Conservation (phyloP, 2,113 vertebrate species). For the Grantiella picta region DNA sequence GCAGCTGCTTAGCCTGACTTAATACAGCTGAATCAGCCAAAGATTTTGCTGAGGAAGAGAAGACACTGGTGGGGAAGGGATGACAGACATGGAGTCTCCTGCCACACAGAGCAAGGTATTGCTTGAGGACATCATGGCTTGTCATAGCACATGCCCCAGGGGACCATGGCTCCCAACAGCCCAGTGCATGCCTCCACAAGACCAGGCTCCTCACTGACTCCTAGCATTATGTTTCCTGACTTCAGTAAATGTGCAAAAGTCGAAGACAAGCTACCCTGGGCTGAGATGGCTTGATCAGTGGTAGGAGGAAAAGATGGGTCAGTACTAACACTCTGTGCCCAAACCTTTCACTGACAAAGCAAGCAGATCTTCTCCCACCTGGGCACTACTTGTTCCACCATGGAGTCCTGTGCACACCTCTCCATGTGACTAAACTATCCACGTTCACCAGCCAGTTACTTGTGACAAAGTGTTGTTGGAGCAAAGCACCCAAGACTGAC, state of each 20-base stretch:
- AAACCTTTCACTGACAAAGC: too few relatives aligned
- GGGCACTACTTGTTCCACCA: too few relatives aligned
- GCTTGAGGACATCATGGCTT: background rate
- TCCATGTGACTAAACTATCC: background rate
- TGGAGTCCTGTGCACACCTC: background rate
- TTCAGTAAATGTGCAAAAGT: background rate
- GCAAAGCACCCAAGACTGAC: background rate
- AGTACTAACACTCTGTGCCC: background rate
- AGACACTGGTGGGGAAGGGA: background rate
- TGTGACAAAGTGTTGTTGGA: background rate
- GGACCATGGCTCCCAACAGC: background rate
- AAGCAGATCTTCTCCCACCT: background rate
- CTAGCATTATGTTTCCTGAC: background rate
- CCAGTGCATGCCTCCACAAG: background rate
- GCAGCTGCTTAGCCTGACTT: background rate
- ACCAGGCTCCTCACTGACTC: background rate
- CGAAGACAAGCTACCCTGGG: background rate
- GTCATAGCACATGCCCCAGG: rapidly evolving
- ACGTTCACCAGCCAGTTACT: rapidly evolving
- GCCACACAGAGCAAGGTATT: background rate
- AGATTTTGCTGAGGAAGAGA: background rate
- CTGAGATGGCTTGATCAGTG: background rate
- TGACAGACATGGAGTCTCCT: rapidly evolving
- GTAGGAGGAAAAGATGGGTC: background rate
- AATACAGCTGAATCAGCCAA: background rate